These are phyloP conservation scores for Andrena camellia DNA, from an alignment of 2,888 invertebrate genomes.

Conservation along the genomic window DNA sequence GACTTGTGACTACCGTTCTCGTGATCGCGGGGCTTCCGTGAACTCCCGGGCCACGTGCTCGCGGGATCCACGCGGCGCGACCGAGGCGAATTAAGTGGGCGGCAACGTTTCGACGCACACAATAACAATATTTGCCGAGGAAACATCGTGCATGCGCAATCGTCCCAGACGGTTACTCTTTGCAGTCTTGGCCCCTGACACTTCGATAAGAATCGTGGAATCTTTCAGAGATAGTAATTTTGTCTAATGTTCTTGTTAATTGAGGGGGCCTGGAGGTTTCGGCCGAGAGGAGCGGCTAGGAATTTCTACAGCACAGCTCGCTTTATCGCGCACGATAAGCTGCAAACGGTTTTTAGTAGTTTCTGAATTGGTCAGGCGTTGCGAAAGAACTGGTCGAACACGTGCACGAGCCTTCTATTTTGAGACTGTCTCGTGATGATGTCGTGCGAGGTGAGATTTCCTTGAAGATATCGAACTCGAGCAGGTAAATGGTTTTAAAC, in stretches of 20 bases:
- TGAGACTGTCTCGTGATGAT: neutral
- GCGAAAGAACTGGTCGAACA: slow-evolving; percentile 15
- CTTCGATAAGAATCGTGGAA: slow-evolving; percentile 55
- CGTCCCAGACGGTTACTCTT: slow-evolving; percentile 8
- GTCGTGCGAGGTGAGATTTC: neutral
- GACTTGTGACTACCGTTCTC: slow-evolving; percentile 53
- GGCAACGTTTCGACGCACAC: neutral
- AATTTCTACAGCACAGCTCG: slow-evolving; percentile 1
- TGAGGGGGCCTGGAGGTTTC: neutral
- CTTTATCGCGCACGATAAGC: slow-evolving; percentile 36
- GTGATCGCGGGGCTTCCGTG: slow-evolving; percentile 51
- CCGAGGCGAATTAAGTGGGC: slow-evolving; percentile 22
- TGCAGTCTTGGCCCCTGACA: slow-evolving; percentile 35
- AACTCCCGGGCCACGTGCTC: slow-evolving; percentile 49
- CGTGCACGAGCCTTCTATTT: neutral
- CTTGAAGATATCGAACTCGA: neutral
- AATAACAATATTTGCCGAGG: neutral
- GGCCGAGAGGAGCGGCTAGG: neutral
- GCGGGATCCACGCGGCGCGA: neutral
- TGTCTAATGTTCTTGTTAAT: slow-evolving; percentile 1
- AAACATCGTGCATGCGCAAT: neutral
- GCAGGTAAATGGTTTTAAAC: no score
- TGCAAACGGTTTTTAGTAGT: neutral
- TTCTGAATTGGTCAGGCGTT: slow-evolving; percentile 29
- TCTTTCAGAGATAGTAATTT: slow-evolving; percentile 20